Evolutionary conservation across 2,113 vertebrate genomes (phyloP).

Genomic region (Rhinoderma darwinii): DNA sequence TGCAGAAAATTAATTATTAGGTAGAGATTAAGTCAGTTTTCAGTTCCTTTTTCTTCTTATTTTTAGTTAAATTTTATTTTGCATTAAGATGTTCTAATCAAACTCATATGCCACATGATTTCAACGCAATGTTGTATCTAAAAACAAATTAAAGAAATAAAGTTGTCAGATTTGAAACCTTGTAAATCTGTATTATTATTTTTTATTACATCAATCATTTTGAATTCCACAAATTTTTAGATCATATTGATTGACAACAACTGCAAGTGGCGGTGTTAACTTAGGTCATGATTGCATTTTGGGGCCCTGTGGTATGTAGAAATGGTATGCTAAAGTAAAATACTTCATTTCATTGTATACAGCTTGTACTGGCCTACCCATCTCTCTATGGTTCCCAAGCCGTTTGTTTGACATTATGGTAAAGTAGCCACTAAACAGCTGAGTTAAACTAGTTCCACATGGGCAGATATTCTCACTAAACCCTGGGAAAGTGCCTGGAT

Average conservation of each 20-base stretch:
- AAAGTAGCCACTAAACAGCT: slow-evolving; percentile 41
- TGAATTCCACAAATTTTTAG: not conserved
- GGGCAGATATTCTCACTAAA: slow-evolving; percentile 35
- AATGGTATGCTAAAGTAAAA: not conserved
- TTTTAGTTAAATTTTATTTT: not conserved
- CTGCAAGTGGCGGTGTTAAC: not conserved
- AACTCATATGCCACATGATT: not conserved
- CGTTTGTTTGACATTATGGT: slow-evolving; percentile 47
- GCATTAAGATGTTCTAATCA: not conserved
- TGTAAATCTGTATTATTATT: not conserved
- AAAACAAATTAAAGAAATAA: not conserved
- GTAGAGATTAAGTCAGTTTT: too few relatives aligned
- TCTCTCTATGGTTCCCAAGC: slow-evolving; percentile 2
- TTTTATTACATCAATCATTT: not conserved
- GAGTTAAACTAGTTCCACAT: slow-evolving; percentile 50
- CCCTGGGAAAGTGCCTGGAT: slow-evolving; percentile 45
- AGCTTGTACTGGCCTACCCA: slow-evolving; percentile 5
- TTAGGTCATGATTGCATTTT: not conserved
- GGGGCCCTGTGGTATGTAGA: not conserved
- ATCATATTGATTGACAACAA: slow-evolving; percentile 9
- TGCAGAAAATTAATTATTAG: not conserved
- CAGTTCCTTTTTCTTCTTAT: too few relatives aligned
- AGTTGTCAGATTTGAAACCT: not conserved
- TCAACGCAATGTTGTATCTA: not conserved
- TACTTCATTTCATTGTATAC: not conserved